Evolutionary conservation across 2,888 invertebrate species (phyloP), one percentile per base, ranked within the genome.

Genomic region (Caenorhabditis japonica): DNA sequence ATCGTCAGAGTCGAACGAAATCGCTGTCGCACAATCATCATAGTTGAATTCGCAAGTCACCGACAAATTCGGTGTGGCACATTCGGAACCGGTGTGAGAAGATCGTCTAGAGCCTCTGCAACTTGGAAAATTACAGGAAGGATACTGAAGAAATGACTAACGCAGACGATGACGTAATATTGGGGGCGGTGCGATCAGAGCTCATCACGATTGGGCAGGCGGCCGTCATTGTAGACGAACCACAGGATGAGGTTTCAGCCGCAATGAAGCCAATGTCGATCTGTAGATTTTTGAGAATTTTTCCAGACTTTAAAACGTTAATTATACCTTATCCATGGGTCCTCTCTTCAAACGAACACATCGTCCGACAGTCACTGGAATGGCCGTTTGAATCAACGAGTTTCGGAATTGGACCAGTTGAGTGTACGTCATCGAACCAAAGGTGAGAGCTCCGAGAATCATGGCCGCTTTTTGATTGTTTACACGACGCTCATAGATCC

Each of bases 401-500:
- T 46, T 43, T 4, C 60, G 60, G n/a, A 69, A 43, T 23, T 41
- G 8, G 12, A 55, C 34, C 7, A 60, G 43, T 19, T 60, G 46
- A 1, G 46, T 25, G 21, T 59, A 59, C 8, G 69, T 60, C 69
- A 69, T 55, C 12, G 59, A 43, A n/a, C 69, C 47, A 21, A 69
- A 47, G 0, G 69, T 69, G 27, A 60, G 19, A 5, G 44, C 55
- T 3, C 43, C 30, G 2, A 69, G 55, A 17, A 69, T 60, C 17
- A 25, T 49, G 4, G 52, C 30, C n/a, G 59, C 69, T 7, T 43
- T 53, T 21, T 49, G 38, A 30, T 59, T 36, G 30, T 25, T 41
- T n/a, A 60, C 41, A 23, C 60, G 59, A 39, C 60, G 39, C 23
- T 69, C 69, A 19, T 69, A 47, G 21, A 69, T 69, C 69, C 46